Conservation (phyloP, 2,797 vertebrate genomes). For the Pantherophis vulpinus region DNA sequence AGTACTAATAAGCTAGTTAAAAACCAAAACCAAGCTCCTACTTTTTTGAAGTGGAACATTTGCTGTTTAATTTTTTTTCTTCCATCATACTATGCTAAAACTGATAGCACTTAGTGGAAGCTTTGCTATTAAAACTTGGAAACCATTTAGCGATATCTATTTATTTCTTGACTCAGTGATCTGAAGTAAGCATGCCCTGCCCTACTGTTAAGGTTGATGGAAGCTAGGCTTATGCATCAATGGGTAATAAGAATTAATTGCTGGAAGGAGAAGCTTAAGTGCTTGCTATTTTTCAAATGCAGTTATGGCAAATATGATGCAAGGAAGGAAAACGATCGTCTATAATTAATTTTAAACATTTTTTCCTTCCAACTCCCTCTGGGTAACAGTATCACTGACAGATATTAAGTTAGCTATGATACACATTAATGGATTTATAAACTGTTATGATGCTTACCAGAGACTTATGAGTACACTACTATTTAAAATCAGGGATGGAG, state of each 20-base stretch:
- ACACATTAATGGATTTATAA: not conserved
- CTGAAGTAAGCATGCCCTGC: not conserved
- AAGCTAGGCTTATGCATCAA: not conserved
- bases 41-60: not conserved
- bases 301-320: not conserved
- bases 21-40: not conserved
- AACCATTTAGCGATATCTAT: slow-evolving; percentile 20
- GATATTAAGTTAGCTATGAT: not conserved
- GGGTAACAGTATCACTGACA: not conserved
- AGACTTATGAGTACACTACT: not conserved
- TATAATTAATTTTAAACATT: not conserved
- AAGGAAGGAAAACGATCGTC: not conserved
- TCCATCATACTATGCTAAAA: not conserved
- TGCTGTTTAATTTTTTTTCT: not conserved
- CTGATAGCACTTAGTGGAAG: not conserved
- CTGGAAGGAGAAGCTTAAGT: not conserved
- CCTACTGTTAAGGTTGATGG: slow-evolving; percentile 10
- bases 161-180: slow-evolving; percentile 22
- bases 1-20: not conserved
- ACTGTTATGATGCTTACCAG: not conserved
- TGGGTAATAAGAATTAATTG: slow-evolving; percentile 3
- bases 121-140: slow-evolving; percentile 7
- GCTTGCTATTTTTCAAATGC: not conserved
- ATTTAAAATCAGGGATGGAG: not conserved
- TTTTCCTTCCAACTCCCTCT: not conserved